Evolutionary conservation across 2,888 invertebrate species (phyloP), one percentile per base, ranked within the genome.

Genomic region (Eudemis profundana): DNA sequence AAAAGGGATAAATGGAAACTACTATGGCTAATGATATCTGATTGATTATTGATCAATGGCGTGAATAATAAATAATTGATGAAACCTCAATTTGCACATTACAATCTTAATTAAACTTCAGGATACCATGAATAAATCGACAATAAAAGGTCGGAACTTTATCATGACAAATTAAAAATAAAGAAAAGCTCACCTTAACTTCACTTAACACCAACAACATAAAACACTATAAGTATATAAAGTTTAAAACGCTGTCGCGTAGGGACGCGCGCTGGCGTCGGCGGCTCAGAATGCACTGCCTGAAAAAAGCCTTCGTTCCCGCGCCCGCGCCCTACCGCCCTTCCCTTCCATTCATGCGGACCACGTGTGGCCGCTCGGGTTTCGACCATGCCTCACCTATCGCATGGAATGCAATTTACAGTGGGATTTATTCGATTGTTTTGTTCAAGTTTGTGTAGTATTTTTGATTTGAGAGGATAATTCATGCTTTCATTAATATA

Each of bases 301-400:
- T 91, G 91, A 90, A 92, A 91, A 91, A 92, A 90, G 90, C 89
- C 90, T 90, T 81, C 71, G 68, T 71, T 73, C 79, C 78, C 68
- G 70, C 73, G 72, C 70, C 78, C 70, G 70, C 64, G 73, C 74
- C 76, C 71, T 77, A 57, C 71, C 66, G 72, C 70, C 70, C 73
- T 70, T 73, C 79, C 82, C 83, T 79, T 80, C 75, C 79, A 80
- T 79, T 79, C 79, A 80, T 79, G 68, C 65, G 62, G 64, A 70
- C 80, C 90, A 90, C 90, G 90, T 90, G 91, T 91, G 90, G 86
- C 81, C 78, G 80, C 83, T 86, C 85, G 78, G 77, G 82, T 86
- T 89, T 80, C 86, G 75, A 83, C 77, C 83, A 85, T 85, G 85
- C 85, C 82, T 85, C 81, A 82, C 83, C 83, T 87, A 88, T 87